Evolutionary conservation across 2,113 vertebrate species (phyloP).

Genomic region (Panthera leo): DNA sequence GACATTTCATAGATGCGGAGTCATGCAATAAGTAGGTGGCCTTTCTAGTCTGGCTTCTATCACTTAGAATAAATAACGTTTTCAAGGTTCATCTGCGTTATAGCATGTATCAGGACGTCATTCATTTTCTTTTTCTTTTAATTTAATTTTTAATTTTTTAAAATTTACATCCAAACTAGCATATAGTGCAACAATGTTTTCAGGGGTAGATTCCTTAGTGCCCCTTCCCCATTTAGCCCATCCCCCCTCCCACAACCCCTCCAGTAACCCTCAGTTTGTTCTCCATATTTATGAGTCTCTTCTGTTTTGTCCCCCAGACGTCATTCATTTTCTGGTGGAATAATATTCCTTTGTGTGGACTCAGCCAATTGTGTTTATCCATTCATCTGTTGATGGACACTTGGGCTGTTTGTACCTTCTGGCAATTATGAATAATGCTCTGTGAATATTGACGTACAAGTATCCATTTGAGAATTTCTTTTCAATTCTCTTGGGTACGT

Average conservation of each 20-base stretch:
- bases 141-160: no score
- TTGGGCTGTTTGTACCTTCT: neutral
- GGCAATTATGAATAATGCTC: neutral
- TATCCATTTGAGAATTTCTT: neutral
- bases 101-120: neutral
- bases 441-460: neutral
- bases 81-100: neutral
- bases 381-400: neutral
- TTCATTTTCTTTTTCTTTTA: neutral
- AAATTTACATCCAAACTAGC: no score
- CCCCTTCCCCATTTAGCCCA: no score
- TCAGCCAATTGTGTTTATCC: neutral
- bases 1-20: neutral
- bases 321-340: neutral
- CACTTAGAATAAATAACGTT: neutral
- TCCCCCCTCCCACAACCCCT: no score
- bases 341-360: neutral
- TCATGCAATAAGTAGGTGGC: neutral
- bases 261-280: no score
- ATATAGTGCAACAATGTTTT: no score
- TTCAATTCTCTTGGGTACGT: neutral
- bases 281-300: no score
- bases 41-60: neutral
- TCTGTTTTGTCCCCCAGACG: neutral
- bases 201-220: no score